phyloP scores from a whole-genome alignment of 2,888 invertebrate species.

The Clivina fossor region DNA sequence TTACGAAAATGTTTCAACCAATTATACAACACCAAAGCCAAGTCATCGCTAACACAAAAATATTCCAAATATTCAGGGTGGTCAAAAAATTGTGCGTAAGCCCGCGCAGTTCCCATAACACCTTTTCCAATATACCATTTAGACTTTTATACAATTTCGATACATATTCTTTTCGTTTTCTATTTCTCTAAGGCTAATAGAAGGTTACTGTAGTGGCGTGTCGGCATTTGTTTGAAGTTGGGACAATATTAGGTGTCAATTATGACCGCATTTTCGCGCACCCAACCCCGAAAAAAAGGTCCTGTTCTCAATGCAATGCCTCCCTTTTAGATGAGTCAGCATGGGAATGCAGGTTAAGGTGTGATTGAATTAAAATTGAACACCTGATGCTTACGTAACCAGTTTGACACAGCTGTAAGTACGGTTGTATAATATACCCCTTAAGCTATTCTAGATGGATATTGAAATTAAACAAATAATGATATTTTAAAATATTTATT shows the following conservation, averaged over 20 bases:
- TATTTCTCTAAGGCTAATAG: neutral
- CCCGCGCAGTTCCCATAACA: too few species aligned
- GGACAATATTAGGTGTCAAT: conserved; percentile 33
- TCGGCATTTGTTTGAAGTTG: conserved; percentile 18
- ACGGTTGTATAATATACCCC: too few species aligned
- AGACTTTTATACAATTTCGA: neutral
- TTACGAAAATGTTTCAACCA: too few species aligned
- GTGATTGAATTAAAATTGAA: neutral
- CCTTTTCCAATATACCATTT: too few species aligned
- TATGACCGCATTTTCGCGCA: conserved; percentile 30
- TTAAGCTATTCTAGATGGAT: too few species aligned
- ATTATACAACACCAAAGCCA: too few species aligned
- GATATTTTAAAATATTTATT: too few species aligned
- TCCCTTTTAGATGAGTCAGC: conserved; percentile 30
- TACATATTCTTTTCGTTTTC: neutral
- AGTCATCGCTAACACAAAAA: too few species aligned
- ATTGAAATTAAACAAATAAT: too few species aligned
- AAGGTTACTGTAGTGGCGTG: neutral
- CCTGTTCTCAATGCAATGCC: conserved; percentile 9
- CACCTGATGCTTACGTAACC: neutral
- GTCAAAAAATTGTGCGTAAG: too few species aligned
- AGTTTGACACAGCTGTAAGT: neutral
- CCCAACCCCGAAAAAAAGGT: too few species aligned
- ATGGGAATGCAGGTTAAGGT: conserved; percentile 17
- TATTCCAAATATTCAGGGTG: too few species aligned